Conservation (phyloP, 2,888 invertebrate genomes). For the Malthinus seriepunctatus region DNA sequence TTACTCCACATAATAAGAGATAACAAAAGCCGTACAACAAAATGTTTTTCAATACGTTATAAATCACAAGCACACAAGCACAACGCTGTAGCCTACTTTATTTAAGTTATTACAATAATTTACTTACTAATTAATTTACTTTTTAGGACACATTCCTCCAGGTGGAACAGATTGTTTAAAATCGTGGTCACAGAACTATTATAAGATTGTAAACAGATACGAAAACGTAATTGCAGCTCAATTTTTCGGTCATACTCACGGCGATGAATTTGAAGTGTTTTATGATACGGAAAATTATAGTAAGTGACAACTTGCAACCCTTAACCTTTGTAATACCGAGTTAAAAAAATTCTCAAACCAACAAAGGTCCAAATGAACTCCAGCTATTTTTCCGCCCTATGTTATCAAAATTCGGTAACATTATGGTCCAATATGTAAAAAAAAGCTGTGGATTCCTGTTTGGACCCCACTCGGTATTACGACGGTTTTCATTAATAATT, state of each 20-base stretch:
- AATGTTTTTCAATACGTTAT: too few species aligned
- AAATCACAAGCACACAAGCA: too few species aligned
- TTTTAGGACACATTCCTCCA: conserved; percentile 86
- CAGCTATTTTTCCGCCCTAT: too few species aligned
- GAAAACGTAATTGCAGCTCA: conserved; percentile 87
- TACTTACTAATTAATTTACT: not conserved
- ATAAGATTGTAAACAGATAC: conserved; percentile 83
- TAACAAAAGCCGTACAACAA: too few species aligned
- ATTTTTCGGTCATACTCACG: conserved; percentile 93
- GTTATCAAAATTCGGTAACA: too few species aligned
- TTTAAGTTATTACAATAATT: not conserved
- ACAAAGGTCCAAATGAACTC: too few species aligned
- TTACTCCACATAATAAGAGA: too few species aligned
- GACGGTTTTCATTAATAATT: not conserved
- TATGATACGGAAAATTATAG: conserved; percentile 81
- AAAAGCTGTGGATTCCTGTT: conserved; percentile 11
- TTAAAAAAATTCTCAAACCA: too few species aligned
- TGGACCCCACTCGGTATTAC: not conserved
- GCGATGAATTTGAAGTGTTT: conserved; percentile 91
- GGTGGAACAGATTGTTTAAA: conserved; percentile 90
- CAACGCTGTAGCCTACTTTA: not conserved
- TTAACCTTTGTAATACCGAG: too few species aligned
- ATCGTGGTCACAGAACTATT: conserved; percentile 94
- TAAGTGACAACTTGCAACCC: conserved; percentile 46
- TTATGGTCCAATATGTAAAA: too few species aligned